Evolutionary conservation across 2,113 vertebrate genomes (phyloP).

Genomic region (Zapus hudsonius): DNA sequence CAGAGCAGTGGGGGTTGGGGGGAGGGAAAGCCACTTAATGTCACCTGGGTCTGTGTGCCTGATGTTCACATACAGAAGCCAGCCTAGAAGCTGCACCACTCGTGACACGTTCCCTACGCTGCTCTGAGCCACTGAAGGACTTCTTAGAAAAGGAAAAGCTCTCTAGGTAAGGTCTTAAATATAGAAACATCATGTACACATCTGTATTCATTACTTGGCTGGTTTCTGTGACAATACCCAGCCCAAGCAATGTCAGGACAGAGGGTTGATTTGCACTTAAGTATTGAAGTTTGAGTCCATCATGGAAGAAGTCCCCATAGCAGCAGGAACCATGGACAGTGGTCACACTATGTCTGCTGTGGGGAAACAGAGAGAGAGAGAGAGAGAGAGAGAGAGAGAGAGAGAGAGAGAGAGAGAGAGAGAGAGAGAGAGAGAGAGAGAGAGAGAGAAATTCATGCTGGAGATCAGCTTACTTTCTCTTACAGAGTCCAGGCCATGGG

Average conservation of each 20-base stretch:
- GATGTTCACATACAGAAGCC: background rate
- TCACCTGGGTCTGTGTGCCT: background rate
- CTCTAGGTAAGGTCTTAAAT: background rate
- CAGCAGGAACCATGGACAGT: background rate
- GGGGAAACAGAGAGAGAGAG: background rate
- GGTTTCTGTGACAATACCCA: no score
- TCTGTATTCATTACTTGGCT: background rate
- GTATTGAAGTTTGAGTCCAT: no score
- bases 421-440: background rate
- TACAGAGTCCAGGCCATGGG: background rate
- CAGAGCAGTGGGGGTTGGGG: background rate
- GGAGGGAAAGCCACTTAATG: background rate
- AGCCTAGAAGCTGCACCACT: background rate
- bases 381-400: background rate
- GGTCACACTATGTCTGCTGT: background rate
- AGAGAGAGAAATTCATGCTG: no score
- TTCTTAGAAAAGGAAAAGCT: background rate
- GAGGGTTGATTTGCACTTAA: background rate
- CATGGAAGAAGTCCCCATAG: background rate
- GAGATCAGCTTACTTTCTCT: no score
- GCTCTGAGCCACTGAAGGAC: background rate
- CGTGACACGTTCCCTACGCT: background rate
- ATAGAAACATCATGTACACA: background rate
- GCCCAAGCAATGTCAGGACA: no score
- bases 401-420: background rate